Base-by-base conservation (phyloP, 2,113 vertebrate genomes). In the Cavia aperea region DNA sequence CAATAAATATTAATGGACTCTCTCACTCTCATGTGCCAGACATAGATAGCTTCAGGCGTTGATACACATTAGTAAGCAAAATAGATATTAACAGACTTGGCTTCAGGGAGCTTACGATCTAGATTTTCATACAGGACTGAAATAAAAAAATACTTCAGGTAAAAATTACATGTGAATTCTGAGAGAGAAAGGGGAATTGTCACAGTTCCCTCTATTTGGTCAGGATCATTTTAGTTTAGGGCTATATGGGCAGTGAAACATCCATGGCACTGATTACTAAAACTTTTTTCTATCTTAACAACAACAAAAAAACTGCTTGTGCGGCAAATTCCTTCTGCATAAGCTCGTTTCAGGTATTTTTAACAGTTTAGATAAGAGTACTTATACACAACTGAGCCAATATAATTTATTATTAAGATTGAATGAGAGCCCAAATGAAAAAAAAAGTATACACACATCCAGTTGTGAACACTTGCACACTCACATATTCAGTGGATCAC, bases 341-440 rank as follows among this genome's bases (percentile, higher is more conserved):
- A 65, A 90, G 26, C 36, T 90, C 33, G 81, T 92, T 94, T 95
- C 21, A 86, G 51, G 36, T 88, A 83, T 84, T 95, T 95, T 95
- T 86, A 93, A 85, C 10, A 86, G 13, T 19, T 95, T 93, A 18
- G 63, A 70, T 81, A 89, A 78, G 31, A 73, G 88, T 46, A 90
- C 82, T 21, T 70, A 11, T 46, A 4, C 39, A 79, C 46, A 91
- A 90, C 11, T 77, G 62, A 86, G 33, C 7, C 46, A 51, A 87
- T 87, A 88, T 62, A 90, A 65, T 65, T 58, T 93, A 49, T 43
- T 56, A 15, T 65, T 90, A 81, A 79, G 21, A 66, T 66, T n/a
- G 13, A 77, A 0, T 75, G 15, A 90, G n/a, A 72, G 39, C 49
- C n/a, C 92, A 95, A 75, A 19, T 60, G 62, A 78, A 26, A 72